A percentile compares a stretch with the other conserved stretches of the same genome.
These are phyloP conservation scores for Podiceps cristatus DNA, from an alignment of 2,113 vertebrate species.

Conservation along the genomic window DNA sequence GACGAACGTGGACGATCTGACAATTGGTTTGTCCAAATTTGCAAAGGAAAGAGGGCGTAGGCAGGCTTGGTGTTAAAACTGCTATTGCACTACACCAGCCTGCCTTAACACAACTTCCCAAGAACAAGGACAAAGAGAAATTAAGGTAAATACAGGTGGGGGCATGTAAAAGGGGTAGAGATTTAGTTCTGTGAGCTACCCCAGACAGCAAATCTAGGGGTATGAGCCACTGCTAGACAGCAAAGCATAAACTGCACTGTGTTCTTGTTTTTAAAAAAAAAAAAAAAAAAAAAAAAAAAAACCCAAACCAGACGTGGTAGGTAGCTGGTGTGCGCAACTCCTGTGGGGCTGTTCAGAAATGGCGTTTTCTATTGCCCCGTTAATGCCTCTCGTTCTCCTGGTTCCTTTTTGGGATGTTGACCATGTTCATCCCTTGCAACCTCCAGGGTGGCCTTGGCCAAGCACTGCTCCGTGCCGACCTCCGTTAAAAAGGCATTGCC, in stretches of 20 bases:
- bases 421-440: background rate
- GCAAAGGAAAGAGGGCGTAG: background rate
- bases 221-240: background rate
- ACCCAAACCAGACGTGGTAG: accelerated
- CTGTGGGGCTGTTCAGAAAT: accelerated
- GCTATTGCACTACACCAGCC: background rate
- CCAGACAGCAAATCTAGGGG: background rate
- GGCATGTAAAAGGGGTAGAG: background rate
- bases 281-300: background rate
- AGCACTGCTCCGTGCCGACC: accelerated
- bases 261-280: background rate
- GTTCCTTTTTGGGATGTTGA: background rate
- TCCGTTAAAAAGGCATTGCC: background rate
- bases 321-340: accelerated
- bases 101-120: background rate
- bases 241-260: background rate
- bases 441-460: background rate
- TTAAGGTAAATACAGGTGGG: background rate
- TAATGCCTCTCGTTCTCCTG: background rate
- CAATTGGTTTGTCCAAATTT: background rate
- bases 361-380: background rate
- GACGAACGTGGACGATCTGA: background rate
- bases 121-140: background rate
- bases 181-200: background rate
- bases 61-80: background rate